Percentiles rank a stretch among this genome's conserved stretches.
phyloP scores from a whole-genome alignment of 2,888 invertebrate species.

The Homarus gammarus region DNA sequence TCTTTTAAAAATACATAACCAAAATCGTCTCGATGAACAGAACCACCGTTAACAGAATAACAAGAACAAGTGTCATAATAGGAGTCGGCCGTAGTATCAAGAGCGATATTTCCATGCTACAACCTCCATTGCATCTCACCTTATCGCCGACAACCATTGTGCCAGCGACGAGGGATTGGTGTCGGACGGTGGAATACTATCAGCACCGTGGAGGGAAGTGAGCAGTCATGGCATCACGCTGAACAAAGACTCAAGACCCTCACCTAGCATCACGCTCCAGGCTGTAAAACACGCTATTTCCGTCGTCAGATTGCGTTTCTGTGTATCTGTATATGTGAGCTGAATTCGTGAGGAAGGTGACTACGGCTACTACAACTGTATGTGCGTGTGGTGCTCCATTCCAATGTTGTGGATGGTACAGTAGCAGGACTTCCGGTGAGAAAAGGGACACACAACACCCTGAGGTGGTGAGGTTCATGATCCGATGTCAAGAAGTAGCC shows the following conservation, averaged over 20 bases:
- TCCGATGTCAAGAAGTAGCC: too few relatives aligned
- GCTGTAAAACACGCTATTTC: background rate
- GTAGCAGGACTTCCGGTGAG: too few relatives aligned
- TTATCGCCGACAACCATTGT: background rate
- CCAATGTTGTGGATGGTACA: too few relatives aligned
- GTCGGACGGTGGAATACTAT: background rate
- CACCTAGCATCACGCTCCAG: background rate
- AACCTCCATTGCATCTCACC: background rate
- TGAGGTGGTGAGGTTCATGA: too few relatives aligned
- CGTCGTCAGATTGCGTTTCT: constrained; percentile 6
- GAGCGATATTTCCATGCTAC: background rate
- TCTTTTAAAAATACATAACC: too few relatives aligned
- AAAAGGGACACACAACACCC: too few relatives aligned
- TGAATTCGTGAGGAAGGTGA: background rate
- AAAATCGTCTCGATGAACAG: too few relatives aligned
- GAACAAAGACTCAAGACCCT: background rate
- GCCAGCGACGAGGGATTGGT: background rate
- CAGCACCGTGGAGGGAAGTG: background rate
- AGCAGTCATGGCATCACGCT: background rate
- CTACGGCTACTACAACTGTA: background rate
- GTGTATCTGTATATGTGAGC: background rate
- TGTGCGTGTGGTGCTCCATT: background rate
- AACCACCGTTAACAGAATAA: background rate
- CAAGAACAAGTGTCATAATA: background rate
- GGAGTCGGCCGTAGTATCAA: background rate